A percentile compares a stretch with the other conserved stretches of the same genome.
Conservation (phyloP, 2,797 vertebrate species). For the Cottoperca gobio region DNA sequence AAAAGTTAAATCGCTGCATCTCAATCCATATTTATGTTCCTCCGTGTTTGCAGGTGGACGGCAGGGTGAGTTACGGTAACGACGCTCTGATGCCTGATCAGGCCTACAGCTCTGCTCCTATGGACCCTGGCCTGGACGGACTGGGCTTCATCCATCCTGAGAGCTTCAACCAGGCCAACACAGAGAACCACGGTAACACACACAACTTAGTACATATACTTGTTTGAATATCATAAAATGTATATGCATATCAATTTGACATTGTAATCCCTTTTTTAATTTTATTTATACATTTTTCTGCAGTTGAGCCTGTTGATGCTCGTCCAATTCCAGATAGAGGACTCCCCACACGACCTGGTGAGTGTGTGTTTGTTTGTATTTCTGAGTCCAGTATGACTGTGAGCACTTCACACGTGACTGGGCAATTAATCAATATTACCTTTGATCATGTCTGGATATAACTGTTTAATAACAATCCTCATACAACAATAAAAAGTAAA, state of each 20-base stretch:
- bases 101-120: constrained; percentile 92
- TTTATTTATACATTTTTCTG: background rate
- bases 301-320: constrained; percentile 97
- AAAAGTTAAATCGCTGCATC: too few species aligned
- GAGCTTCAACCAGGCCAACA: constrained; percentile 96
- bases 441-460: background rate
- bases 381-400: background rate
- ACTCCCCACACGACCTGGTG: constrained; percentile 97
- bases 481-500: background rate
- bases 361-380: constrained; percentile 15
- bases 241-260: background rate
- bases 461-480: background rate
- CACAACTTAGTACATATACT: background rate
- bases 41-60: constrained; percentile 82
- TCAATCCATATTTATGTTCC: background rate
- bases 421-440: background rate
- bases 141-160: constrained; percentile 96
- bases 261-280: background rate
- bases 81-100: constrained; percentile 96
- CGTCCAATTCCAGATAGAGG: constrained; percentile 95
- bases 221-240: background rate
- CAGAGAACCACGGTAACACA: constrained; percentile 94
- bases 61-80: constrained; percentile 96
- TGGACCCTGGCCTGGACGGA: constrained; percentile 91
- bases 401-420: background rate